Evolutionary conservation across 2,888 invertebrate genomes (phyloP), one percentile per base, ranked within the genome.

Genomic region (Diloba caeruleocephala): DNA sequence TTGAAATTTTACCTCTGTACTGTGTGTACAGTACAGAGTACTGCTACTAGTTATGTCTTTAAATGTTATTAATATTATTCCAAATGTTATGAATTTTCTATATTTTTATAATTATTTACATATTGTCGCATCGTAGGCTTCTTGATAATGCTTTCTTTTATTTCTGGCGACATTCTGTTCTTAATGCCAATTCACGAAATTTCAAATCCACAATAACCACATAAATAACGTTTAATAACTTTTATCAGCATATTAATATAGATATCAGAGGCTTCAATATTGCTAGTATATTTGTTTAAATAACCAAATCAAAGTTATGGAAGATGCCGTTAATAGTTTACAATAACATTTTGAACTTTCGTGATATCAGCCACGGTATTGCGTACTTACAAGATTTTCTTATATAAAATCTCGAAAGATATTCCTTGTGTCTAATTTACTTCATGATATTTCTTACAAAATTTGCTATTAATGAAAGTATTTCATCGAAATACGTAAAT

Each of bases 141-240:
- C 80, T 79, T 82, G 53, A 74, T 78, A 73, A 72, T 63, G 81
- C 81, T 83, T 84, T 52, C 71, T 63, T 71, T 71, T 53, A 67
- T 67, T 65, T 63, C 82, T 84, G 83, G 84, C 81, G 82, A 82
- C 79, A 83, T 81, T 59, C 68, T 59, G 57, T 54, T 58, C 59
- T 66, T 76, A 74, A 69, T 74, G 76, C 71, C 59, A 66, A 66
- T 50, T 50, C 38, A 37, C 52, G 51, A 58, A 62, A 51, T 15
- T 66, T 67, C 60, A 34, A 42, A 60, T 57, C 45, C 32, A 31
- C 29, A 41, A 43, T 29, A 29, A 25, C 25, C 15, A 10, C 28
- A 32, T 33, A 5, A 43, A n/a, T 32, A 33, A 37, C 26, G 1
- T 33, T 33, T n/a, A 37, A 21, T 57, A 29, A 13, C 15, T 34